A percentile compares a stretch with the other conserved stretches of the same genome.
These are phyloP conservation scores for Listrodromus nycthemerus DNA, from an alignment of 2,888 invertebrate species.

Conservation along the genomic window DNA sequence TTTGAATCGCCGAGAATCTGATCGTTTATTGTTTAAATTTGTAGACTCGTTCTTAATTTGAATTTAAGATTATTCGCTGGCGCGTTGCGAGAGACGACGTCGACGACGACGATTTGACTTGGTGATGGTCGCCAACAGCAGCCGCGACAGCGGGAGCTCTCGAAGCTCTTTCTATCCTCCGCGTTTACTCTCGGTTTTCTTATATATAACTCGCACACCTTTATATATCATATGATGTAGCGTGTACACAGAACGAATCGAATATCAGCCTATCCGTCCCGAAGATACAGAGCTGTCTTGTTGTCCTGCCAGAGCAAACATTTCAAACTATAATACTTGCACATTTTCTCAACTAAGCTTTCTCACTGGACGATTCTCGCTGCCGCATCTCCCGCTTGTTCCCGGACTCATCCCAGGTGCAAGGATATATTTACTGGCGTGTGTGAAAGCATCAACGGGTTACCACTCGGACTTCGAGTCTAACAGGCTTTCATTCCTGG, in stretches of 20 bases:
- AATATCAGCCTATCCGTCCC: constrained; percentile 12
- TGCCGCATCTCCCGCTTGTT: not conserved
- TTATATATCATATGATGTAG: constrained; percentile 41
- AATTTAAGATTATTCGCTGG: constrained; percentile 83
- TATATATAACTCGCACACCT: constrained; percentile 52
- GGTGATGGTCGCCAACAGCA: constrained; percentile 80
- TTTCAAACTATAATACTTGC: not conserved
- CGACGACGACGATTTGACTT: constrained; percentile 78
- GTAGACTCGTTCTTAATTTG: constrained; percentile 83
- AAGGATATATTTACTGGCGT: not conserved
- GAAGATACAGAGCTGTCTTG: not conserved
- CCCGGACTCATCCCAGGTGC: not conserved
- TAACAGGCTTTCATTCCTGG: not conserved
- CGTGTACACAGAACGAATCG: constrained; percentile 24
- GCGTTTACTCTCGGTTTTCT: constrained; percentile 42
- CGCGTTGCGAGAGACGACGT: constrained; percentile 79
- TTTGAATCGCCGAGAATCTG: constrained; percentile 82
- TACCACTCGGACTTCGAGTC: not conserved
- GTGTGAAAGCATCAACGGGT: constrained; percentile 7
- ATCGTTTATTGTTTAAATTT: constrained; percentile 83
- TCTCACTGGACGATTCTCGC: not conserved
- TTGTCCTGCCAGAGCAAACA: not conserved
- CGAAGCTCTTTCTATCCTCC: constrained; percentile 67
- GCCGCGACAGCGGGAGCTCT: constrained; percentile 62
- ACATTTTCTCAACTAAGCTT: not conserved